A percentile compares a stretch with the other conserved stretches of the same genome.
Evolutionary conservation across 2,797 vertebrate species (phyloP).

Genomic region (Octomys mimax): DNA sequence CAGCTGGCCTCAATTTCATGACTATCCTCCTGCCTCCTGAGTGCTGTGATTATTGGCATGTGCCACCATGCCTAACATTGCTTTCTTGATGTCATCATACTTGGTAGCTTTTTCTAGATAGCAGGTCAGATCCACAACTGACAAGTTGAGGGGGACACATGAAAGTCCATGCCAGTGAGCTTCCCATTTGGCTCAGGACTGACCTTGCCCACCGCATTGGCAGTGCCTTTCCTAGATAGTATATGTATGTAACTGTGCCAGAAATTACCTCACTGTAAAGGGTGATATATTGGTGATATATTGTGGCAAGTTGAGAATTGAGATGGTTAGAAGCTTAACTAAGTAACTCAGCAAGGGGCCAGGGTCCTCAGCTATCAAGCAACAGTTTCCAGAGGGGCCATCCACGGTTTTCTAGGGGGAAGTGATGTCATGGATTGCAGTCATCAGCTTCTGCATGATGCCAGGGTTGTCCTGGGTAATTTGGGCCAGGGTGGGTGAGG

Average conservation of each 20-base stretch:
- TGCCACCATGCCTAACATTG: neutral
- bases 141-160: constrained; percentile 91
- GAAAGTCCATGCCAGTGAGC: neutral
- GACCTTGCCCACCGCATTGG: neutral
- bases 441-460: neutral
- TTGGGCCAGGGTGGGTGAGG: neutral
- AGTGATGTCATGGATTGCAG: neutral
- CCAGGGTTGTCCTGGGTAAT: neutral
- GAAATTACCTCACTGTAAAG: too few species aligned
- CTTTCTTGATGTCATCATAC: neutral
- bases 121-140: constrained; percentile 91
- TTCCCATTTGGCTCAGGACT: neutral
- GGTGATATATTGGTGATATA: too few species aligned
- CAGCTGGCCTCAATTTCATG: neutral
- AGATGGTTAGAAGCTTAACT: too few species aligned
- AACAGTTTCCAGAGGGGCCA: neutral
- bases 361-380: neutral
- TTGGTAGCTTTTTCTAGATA: constrained; percentile 76
- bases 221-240: neutral
- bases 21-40: neutral
- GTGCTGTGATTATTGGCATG: neutral
- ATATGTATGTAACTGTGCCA: too few species aligned
- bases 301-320: too few species aligned
- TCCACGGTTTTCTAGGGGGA: neutral
- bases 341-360: too few species aligned